Evolutionary conservation across 64 coral and sea anemone species (phyloP), one percentile per base, ranked within the genome.

Genomic region (Acropora tenuis): DNA sequence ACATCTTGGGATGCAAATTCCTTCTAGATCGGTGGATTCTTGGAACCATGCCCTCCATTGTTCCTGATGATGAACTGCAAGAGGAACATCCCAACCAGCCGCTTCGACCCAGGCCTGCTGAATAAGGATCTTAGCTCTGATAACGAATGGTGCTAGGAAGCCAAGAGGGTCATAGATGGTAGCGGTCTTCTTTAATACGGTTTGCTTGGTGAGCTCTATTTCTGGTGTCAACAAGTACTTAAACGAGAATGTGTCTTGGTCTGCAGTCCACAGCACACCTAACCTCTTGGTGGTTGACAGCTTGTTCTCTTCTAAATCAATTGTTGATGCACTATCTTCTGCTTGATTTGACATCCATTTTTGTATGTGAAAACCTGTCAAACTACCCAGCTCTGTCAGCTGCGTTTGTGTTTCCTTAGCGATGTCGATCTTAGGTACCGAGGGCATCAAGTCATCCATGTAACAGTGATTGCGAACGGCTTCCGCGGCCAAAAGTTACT

Each of bases 101-200:
- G 82, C 78, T 88, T 86, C 84, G 2, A 79, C 19, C 91, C 91
- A 93, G 46, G 76, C 80, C 66, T 88, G 58, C 61, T 93, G 91
- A 48, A 93, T 73, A 15, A 82, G 20, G 17, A 88, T 63, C 74
- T 88, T 93, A 2, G 84, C 91, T 48, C 84, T 76, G 7, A 93
- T 53, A 49, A 71, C 53, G 43, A 46, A 93, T 8, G 84, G 91
- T 40, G 91, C 73, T 19, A 96, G 87, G 43, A 96, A 92, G 4
- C 93, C 80, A 8, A 96, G 72, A 11, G 94, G 90, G 55, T 92
- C 87, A 13, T 81, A 96, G 18, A 92, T 79, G n/a, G 79, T 92
- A 59, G 86, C 92, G 11, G 69, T 85, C 43, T 78, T 94, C 50
- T 89, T 89, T 8, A 94, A 67, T 2, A 94, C 86, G 41, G 88